Base-by-base conservation (phyloP, 2,888 invertebrate species). In the Epirrita christyi region DNA sequence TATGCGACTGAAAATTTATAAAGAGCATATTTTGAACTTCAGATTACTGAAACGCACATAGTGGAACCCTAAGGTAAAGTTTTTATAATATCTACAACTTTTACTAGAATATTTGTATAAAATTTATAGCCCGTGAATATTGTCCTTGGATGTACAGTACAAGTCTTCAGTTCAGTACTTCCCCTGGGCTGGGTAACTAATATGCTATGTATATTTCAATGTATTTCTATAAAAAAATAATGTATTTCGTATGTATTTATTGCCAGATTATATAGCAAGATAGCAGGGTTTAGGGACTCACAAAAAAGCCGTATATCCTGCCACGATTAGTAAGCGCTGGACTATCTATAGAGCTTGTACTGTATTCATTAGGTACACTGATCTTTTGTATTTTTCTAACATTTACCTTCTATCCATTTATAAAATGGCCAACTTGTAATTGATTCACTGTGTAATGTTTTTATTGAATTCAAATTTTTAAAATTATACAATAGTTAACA, bases 301-400 rank as follows among this genome's bases (percentile, higher is more conserved):
- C 21, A 21, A 4, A 21, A 21, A 21, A 4, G 21, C 21, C 21
- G 21, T 2, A 21, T 21, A 4, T 21, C 21, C 21, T 21, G 21
- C n/a, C n/a, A n/a, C 4, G 21, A 21, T 21, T 21, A 21, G 21
- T 21, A 21, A 3, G 21, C 21, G 21, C 21, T 4, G 21, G 21
- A 21, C 21, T 21, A 21, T 21, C 21, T 21, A 21, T 21, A 21
- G 21, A 21, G 21, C 21, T 21, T 21, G 21, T 32, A 32, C 9
- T 32, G 32, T 9, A 32, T 32, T 9, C 8, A 28, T 37, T 48
- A 21, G 42, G 44, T 43, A 37, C 9, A 28, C 37, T 45, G 44
- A 61, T 29, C 43, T 46, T 56, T 46, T 34, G 36, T 61, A 61
- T 66, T 61, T 66, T 66, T 61, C 40, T 57, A 61, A 59, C 3